A percentile compares a stretch with the other conserved stretches of the same genome.
These are phyloP conservation scores for Amphiura filiformis DNA, from an alignment of 35 echinoderm and acorn worm genomes.

Conservation along the genomic window DNA sequence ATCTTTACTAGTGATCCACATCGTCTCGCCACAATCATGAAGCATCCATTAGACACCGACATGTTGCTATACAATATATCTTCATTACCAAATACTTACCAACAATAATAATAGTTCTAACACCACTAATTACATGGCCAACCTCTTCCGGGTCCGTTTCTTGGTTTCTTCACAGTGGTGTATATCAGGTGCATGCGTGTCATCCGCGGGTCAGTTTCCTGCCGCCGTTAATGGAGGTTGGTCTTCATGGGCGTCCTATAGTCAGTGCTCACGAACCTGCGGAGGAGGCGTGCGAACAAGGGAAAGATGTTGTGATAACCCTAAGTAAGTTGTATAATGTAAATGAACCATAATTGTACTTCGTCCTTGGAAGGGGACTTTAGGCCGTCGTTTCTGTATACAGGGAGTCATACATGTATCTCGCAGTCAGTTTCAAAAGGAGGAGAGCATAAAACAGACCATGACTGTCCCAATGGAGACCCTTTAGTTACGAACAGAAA, in stretches of 20 bases:
- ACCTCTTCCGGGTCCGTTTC: too few species aligned
- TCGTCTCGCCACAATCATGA: neutral
- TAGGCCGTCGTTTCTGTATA: too few species aligned
- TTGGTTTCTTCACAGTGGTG: neutral
- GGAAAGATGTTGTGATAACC: slow-evolving; percentile 59
- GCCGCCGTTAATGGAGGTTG: slow-evolving; percentile 54
- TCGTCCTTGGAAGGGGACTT: neutral
- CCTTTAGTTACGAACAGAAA: neutral
- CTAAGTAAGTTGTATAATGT: neutral
- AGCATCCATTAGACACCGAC: neutral
- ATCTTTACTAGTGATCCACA: too few species aligned
- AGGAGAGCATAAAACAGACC: neutral
- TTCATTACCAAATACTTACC: neutral
- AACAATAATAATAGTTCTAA: neutral
- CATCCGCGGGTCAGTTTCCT: neutral
- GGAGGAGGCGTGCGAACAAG: slow-evolving; percentile 54
- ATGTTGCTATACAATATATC: neutral
- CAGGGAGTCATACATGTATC: too few species aligned
- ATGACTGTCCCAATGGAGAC: neutral
- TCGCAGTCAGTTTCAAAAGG: too few species aligned
- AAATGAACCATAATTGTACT: neutral
- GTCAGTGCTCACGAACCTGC: slow-evolving; percentile 69
- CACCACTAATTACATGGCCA: too few species aligned
- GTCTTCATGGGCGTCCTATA: slow-evolving; percentile 51
- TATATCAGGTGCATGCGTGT: neutral